Conservation (phyloP, 2,888 invertebrate species). For the Panorpa germanica region DNA sequence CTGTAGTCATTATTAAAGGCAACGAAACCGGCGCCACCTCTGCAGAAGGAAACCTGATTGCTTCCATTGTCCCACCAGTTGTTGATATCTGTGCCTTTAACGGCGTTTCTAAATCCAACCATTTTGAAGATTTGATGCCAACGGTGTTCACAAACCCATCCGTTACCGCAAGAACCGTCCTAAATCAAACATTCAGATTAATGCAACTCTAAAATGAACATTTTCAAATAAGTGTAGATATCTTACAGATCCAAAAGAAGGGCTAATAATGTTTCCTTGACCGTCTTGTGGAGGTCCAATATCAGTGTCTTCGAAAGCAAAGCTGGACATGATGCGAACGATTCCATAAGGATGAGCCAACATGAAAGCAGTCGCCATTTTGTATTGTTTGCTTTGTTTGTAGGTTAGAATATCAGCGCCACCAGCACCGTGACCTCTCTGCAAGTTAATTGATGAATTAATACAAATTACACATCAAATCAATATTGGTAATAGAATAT, state of each 20-base stretch:
- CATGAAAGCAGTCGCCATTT: constrained; percentile 34
- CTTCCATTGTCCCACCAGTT: constrained; percentile 59
- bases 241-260: constrained; percentile 16
- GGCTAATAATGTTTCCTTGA: constrained; percentile 26
- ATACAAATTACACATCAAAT: too few relatives aligned
- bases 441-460: constrained; percentile 14
- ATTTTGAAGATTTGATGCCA: constrained; percentile 58
- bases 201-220: too few relatives aligned
- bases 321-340: constrained; percentile 35
- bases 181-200: too few relatives aligned
- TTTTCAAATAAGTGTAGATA: too few relatives aligned
- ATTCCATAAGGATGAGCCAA: constrained; percentile 32
- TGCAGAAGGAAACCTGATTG: constrained; percentile 62
- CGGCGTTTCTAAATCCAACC: constrained; percentile 50
- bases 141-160: constrained; percentile 63
- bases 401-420: constrained; percentile 24
- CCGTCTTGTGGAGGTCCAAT: constrained; percentile 32
- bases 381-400: constrained; percentile 21
- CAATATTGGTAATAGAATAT: too few relatives aligned
- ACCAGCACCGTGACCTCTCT: constrained; percentile 37
- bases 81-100: constrained; percentile 28
- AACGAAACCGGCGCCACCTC: constrained; percentile 48
- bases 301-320: constrained; percentile 20
- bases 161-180: constrained; percentile 33
- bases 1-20: constrained; percentile 48